Conservation (phyloP, 2,888 invertebrate species). For the Dichetophora obliterata region DNA sequence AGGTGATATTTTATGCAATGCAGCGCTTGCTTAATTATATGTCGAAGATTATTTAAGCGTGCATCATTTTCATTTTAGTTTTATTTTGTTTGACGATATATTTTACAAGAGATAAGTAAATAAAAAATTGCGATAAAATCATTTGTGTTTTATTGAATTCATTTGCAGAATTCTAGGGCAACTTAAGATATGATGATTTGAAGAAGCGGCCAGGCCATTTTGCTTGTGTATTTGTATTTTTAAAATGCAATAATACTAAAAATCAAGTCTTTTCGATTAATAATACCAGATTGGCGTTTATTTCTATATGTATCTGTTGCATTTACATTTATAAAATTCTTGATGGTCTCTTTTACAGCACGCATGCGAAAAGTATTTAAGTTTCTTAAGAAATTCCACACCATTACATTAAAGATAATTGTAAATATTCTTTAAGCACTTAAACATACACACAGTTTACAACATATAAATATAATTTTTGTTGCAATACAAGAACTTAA, state of each 20-base stretch:
- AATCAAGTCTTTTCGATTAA: background rate
- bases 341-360: conserved; percentile 23
- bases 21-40: conserved; percentile 4
- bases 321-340: conserved; percentile 33
- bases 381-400: conserved; percentile 12
- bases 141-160: no score
- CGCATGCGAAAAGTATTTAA: conserved; percentile 24
- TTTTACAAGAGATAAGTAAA: background rate
- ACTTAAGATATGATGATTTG: no score
- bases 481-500: conserved; percentile 3
- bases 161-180: no score
- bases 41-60: background rate
- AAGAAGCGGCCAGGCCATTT: background rate
- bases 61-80: background rate
- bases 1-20: conserved; percentile 25
- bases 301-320: conserved; percentile 6
- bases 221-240: no score
- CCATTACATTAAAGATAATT: conserved; percentile 12
- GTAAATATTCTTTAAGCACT: conserved; percentile 25
- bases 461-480: background rate
- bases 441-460: conserved; percentile 23
- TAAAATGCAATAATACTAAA: background rate
- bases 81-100: conserved; percentile 15
- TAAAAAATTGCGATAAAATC: background rate
- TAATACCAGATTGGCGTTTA: conserved; percentile 5